Conservation (phyloP, 2,113 vertebrate genomes). For the Mirounga angustirostris region DNA sequence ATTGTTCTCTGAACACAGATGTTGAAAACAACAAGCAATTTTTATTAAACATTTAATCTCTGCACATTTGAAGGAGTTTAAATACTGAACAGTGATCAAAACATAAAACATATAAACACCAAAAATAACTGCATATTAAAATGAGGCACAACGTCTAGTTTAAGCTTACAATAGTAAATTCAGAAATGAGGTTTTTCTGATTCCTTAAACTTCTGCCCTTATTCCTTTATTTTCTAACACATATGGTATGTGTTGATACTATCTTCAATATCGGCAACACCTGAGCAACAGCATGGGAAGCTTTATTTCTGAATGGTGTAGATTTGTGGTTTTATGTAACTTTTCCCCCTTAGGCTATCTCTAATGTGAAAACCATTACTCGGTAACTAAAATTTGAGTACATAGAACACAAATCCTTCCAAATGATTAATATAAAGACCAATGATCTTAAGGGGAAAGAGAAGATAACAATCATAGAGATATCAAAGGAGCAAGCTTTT, state of each 20-base stretch:
- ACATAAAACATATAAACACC: slow-evolving; percentile 88
- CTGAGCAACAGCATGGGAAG: slow-evolving; percentile 33
- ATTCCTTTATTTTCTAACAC: slow-evolving; percentile 84
- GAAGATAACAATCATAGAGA: neutral
- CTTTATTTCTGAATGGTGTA: slow-evolving; percentile 71
- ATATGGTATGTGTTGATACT: slow-evolving; percentile 82
- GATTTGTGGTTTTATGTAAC: slow-evolving; percentile 35
- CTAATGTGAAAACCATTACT: slow-evolving; percentile 61
- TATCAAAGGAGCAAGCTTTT: slow-evolving; percentile 37
- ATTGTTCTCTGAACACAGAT: slow-evolving; percentile 99
- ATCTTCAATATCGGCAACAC: slow-evolving; percentile 80
- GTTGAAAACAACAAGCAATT: slow-evolving; percentile 95
- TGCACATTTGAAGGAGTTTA: slow-evolving; percentile 93
- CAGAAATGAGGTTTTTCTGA: slow-evolving; percentile 77
- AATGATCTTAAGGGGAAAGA: neutral
- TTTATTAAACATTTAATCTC: slow-evolving; percentile 96
- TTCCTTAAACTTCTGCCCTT: slow-evolving; percentile 83
- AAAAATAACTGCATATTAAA: slow-evolving; percentile 87
- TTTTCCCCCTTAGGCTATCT: neutral
- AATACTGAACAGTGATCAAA: slow-evolving; percentile 93
- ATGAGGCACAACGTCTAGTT: slow-evolving; percentile 84
- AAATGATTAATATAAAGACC: slow-evolving; percentile 43
- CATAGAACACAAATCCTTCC: neutral
- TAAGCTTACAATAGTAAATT: slow-evolving; percentile 81
- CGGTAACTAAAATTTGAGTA: slow-evolving; percentile 32